Percentiles rank a stretch among this genome's conserved stretches.
These are phyloP conservation scores for Ophion slaviceki DNA, from an alignment of 2,888 invertebrate genomes.

Conservation along the genomic window DNA sequence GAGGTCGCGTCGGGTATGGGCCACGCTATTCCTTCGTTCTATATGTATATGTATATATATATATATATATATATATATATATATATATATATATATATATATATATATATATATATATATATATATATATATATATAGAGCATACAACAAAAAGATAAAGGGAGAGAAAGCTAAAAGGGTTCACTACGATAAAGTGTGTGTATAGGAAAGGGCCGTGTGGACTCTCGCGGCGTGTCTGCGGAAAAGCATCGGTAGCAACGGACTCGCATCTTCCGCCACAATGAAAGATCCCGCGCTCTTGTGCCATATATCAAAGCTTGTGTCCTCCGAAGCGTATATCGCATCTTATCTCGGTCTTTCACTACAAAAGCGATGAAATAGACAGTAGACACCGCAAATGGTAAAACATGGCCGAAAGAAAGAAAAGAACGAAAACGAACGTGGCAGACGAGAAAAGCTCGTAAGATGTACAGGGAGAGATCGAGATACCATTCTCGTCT, in stretches of 20 bases:
- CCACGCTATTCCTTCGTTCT: slow-evolving; percentile 42
- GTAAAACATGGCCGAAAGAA: slow-evolving; percentile 21
- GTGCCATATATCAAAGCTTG: slow-evolving; percentile 71
- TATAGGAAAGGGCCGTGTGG: slow-evolving; percentile 25
- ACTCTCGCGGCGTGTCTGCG: slow-evolving; percentile 35
- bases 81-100: no score
- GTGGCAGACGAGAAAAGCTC: slow-evolving; percentile 10
- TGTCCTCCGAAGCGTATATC: slow-evolving; percentile 70
- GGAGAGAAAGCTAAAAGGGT: slow-evolving; percentile 48
- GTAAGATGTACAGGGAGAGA: slow-evolving; percentile 4
- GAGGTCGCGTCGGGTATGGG: slow-evolving; percentile 9
- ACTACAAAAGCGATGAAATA: slow-evolving; percentile 55
- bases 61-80: no score
- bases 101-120: slow-evolving; percentile 14
- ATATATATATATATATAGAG: slow-evolving; percentile 25
- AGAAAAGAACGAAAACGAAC: slow-evolving; percentile 34
- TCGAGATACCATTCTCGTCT: slow-evolving; percentile 6
- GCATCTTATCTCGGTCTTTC: slow-evolving; percentile 64
- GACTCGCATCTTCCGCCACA: slow-evolving; percentile 51
- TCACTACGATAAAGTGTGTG: slow-evolving; percentile 40
- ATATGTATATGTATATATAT: neutral
- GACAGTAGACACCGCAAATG: slow-evolving; percentile 49
- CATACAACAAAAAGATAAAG: slow-evolving; percentile 29
- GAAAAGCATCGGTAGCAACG: slow-evolving; percentile 57
- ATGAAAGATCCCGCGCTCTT: slow-evolving; percentile 51